A percentile compares a stretch with the other conserved stretches of the same genome.
These are phyloP conservation scores for Colletes latitarsis DNA, from an alignment of 1,140 invertebrate genomes.

Conservation along the genomic window DNA sequence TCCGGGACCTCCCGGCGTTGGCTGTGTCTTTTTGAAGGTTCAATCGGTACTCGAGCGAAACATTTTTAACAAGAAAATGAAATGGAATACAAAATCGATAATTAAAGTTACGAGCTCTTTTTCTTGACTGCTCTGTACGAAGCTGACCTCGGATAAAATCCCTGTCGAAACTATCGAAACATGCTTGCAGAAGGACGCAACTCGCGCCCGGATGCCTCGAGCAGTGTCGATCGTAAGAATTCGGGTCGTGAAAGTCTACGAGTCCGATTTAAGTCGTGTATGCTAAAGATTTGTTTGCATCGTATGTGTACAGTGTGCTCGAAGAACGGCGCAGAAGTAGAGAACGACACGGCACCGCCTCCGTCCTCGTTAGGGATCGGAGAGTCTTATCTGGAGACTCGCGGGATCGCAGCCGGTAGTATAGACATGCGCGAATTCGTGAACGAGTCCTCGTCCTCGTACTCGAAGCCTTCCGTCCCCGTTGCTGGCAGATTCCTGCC, in stretches of 20 bases:
- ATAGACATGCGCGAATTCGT: conserved; percentile 75
- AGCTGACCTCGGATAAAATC: no score
- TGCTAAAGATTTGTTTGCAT: no score
- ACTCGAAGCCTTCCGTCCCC: conserved; percentile 64
- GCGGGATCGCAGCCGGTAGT: conserved; percentile 74
- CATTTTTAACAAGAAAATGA: no score
- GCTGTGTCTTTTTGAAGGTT: no score
- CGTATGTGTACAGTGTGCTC: conserved; percentile 67
- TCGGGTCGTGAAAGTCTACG: neutral
- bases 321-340: conserved; percentile 67
- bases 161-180: no score
- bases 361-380: conserved; percentile 39
- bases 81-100: no score
- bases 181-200: neutral
- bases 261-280: no score
- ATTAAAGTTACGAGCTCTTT: no score
- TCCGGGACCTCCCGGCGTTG: neutral
- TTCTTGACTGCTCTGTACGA: no score
- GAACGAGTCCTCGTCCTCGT: conserved; percentile 65
- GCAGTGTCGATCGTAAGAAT: neutral
- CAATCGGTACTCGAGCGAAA: no score
- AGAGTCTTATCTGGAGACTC: conserved; percentile 69
- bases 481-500: conserved; percentile 62
- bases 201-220: neutral
- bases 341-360: conserved; percentile 68